Percentiles rank a stretch among this genome's conserved stretches.
phyloP scores from a whole-genome alignment of 2,888 invertebrate genomes.

The Rotaria socialis region DNA sequence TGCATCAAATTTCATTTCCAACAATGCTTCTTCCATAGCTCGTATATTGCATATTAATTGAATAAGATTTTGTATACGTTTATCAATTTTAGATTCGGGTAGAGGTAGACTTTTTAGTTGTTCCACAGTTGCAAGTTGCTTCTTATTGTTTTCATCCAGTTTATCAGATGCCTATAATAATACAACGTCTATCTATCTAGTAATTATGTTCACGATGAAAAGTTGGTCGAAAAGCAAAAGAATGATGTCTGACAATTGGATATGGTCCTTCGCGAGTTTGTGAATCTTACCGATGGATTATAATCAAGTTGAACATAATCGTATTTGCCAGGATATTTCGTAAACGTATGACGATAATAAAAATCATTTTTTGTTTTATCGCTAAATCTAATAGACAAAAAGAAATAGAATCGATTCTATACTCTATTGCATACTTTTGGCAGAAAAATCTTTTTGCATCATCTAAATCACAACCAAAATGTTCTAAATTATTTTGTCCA shows the following conservation, averaged over 20 bases:
- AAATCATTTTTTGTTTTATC: conserved; percentile 63
- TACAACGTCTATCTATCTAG: no score
- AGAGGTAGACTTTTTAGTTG: conserved; percentile 48
- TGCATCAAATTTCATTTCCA: conserved; percentile 63
- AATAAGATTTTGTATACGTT: conserved; percentile 57
- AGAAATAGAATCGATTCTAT: no score
- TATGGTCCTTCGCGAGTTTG: no score
- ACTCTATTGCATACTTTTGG: not conserved
- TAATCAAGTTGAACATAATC: conserved; percentile 61
- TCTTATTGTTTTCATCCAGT: no score
- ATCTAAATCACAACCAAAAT: conserved; percentile 58
- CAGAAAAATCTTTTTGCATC: conserved; percentile 55
- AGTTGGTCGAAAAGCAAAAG: no score
- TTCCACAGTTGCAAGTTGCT: not conserved
- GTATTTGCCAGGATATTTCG: conserved; percentile 61
- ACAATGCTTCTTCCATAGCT: conserved; percentile 61
- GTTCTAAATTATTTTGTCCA: conserved; percentile 60
- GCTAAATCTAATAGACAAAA: conserved; percentile 54
- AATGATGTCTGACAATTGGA: no score
- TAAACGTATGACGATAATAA: conserved; percentile 55
- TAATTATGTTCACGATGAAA: no score
- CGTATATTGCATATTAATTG: conserved; percentile 61
- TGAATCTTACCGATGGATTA: conserved; percentile 48
- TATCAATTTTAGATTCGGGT: conserved; percentile 58
- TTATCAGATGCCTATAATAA: no score